Conservation (phyloP, 2,888 invertebrate genomes). For the Mesopsocus fuscifrons region DNA sequence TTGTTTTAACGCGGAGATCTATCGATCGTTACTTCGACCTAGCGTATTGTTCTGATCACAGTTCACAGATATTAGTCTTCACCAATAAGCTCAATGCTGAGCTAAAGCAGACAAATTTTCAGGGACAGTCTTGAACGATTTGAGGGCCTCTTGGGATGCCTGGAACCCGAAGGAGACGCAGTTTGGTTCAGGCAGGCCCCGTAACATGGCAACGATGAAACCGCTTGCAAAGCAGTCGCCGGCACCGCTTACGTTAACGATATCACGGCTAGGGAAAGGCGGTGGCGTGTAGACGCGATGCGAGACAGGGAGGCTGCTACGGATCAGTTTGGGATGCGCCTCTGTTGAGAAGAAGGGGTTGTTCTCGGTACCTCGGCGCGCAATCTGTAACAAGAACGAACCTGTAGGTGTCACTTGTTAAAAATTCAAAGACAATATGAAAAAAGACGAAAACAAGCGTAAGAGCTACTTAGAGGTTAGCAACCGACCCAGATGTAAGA, state of each 20-base stretch:
- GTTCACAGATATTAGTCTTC: too few species aligned
- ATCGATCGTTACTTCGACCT: too few species aligned
- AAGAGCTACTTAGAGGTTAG: too few species aligned
- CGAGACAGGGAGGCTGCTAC: conserved; percentile 13
- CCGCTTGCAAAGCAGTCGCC: conserved; percentile 53
- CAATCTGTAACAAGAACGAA: conserved; percentile 14
- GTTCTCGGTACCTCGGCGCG: conserved; percentile 12
- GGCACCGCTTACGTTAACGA: conserved; percentile 63
- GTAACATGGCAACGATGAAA: conserved; percentile 9
- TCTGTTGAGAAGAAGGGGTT: conserved; percentile 11
- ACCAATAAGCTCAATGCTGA: too few species aligned
- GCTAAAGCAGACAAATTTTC: too few species aligned
- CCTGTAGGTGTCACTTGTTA: too few species aligned
- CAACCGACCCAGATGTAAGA: too few species aligned
- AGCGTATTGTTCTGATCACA: too few species aligned
- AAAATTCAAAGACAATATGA: not conserved
- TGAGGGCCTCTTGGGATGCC: not conserved
- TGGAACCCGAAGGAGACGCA: conserved; percentile 1
- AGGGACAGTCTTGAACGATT: not conserved
- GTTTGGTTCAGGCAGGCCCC: not conserved
- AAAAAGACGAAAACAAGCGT: too few species aligned
- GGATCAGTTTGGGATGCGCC: conserved; percentile 1
- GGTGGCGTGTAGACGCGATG: conserved; percentile 3
- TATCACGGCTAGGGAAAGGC: conserved; percentile 20
- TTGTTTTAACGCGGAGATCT: too few species aligned